Base-by-base conservation (phyloP, 2,888 invertebrate genomes). In the Drosophila picticornis region DNA sequence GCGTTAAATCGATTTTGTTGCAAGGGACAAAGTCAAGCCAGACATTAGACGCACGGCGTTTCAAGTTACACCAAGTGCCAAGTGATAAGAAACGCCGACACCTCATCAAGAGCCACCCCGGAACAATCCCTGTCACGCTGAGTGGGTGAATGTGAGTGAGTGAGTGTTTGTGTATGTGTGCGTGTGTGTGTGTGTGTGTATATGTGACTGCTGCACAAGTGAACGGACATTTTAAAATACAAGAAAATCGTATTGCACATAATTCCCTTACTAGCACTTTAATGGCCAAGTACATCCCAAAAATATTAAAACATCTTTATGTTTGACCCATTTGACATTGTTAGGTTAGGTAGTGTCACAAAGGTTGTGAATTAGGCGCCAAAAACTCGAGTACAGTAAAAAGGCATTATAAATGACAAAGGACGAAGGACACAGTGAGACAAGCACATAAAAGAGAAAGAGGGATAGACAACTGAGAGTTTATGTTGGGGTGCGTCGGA, bases 1-100 rank as follows among this genome's bases (percentile, higher is more conserved):
- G 77, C 72, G 60, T 68, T 72, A 76, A 90, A 88, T 90, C 88
- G 88, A 90, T 88, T 88, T 90, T 77, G 70, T 75, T 79, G 71
- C 73, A 75, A 67, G 80, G 62, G n/a, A 75, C 78, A 76, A 75
- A 83, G 70, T 55, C 61, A 36, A 43, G 60, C 50, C 65, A 80
- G 72, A 84, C 67, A 61, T 55, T 55, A 65, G 67, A 51, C 60
- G 68, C 64, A 66, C 75, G 67, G 67, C 29, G 85, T 74, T 75
- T 83, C 83, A 80, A 84, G 79, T 84, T 89, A 80, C 85, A 79
- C 77, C 81, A 46, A 46, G 46, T 79, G 83, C 72, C 77, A 88
- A 83, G 75, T 81, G 90, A 90, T 91, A 91, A 91, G 81, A 68
- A 74, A 77, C 57, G 67, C 55, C 68, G 55, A 75, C 82, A 74